Percentiles rank a stretch among this genome's conserved stretches.
Evolutionary conservation across 2,797 vertebrate species (phyloP).

Genomic region (Centropyge bicolor): DNA sequence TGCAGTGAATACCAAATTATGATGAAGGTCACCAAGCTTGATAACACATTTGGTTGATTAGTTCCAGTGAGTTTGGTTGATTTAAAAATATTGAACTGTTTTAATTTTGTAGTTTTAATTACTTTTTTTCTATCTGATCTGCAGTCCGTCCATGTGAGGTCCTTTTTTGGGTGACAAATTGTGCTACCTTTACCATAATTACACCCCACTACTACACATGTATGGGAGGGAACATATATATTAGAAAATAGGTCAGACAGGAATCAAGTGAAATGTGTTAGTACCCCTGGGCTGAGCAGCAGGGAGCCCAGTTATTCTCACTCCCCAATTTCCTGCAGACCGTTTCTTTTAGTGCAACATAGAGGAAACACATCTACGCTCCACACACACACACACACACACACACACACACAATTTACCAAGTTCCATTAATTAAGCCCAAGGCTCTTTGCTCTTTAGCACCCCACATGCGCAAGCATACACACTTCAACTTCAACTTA

Average conservation of each 20-base stretch:
- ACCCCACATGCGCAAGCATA: constrained; percentile 33
- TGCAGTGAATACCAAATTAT: background rate
- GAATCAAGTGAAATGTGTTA: constrained; percentile 59
- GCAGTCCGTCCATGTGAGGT: background rate
- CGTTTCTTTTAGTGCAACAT: constrained; percentile 26
- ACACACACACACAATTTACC: constrained; percentile 25
- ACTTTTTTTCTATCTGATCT: background rate
- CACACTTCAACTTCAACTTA: constrained; percentile 52
- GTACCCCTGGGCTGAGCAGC: constrained; percentile 45
- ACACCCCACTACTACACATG: background rate
- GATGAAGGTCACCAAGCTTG: background rate
- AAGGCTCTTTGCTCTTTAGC: constrained; percentile 50
- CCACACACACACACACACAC: constrained; percentile 3
- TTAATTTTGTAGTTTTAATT: background rate
- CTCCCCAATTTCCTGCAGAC: constrained; percentile 49
- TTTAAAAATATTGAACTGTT: background rate
- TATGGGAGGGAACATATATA: constrained; percentile 27
- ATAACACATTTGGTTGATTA: background rate
- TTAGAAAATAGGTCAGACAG: constrained; percentile 68
- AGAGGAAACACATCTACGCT: background rate
- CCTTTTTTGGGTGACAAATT: constrained; percentile 31
- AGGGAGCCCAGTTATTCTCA: constrained; percentile 54
- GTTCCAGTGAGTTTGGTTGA: constrained; percentile 7
- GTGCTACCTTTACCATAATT: background rate
- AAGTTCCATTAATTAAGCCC: constrained; percentile 69